These are phyloP conservation scores for Thamnophis sirtalis DNA, from an alignment of 2,113 vertebrate species.

Conservation along the genomic window DNA sequence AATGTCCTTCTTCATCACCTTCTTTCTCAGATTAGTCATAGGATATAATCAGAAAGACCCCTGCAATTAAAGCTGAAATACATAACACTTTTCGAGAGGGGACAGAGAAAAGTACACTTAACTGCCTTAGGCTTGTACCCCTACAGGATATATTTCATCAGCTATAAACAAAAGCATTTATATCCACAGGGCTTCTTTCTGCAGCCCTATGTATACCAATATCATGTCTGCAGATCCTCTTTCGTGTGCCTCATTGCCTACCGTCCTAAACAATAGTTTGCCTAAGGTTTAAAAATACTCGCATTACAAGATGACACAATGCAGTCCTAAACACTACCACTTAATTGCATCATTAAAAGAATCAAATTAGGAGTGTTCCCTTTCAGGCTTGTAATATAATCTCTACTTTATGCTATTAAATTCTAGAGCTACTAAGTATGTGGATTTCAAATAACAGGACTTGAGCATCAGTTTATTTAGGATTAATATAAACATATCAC, in stretches of 20 bases:
- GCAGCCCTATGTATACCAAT: background rate
- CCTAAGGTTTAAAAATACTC: background rate
- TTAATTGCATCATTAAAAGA: background rate
- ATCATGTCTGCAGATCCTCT: background rate
- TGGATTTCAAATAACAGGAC: background rate
- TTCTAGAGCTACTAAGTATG: background rate
- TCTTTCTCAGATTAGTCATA: background rate
- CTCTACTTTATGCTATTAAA: background rate
- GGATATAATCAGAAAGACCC: background rate
- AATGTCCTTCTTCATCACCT: background rate
- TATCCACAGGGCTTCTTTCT: background rate
- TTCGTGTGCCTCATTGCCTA: background rate
- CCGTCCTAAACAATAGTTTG: background rate
- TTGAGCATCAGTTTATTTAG: background rate
- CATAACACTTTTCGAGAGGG: background rate
- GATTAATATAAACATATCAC: background rate
- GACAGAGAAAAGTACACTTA: background rate
- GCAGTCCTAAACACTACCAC: background rate
- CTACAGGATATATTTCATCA: background rate
- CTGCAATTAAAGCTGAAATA: background rate
- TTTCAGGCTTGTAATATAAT: background rate
- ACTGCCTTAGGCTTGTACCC: background rate
- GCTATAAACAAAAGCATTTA: background rate
- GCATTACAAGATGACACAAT: background rate
- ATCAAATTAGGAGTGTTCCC: background rate